Conservation (phyloP, 2,113 vertebrate species). For the Odocoileus hemionus region DNA sequence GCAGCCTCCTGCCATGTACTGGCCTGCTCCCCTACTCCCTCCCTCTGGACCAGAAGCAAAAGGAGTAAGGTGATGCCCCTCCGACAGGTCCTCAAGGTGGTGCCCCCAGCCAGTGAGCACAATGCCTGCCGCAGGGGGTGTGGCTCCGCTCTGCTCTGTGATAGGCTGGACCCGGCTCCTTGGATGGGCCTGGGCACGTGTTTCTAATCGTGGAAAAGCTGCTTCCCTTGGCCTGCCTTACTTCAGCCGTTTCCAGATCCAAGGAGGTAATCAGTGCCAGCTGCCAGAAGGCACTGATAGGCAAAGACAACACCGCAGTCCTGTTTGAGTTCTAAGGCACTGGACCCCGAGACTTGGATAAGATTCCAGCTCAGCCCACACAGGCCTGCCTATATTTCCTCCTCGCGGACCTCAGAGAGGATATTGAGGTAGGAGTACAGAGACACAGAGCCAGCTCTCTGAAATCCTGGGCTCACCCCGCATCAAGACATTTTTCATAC, state of each 20-base stretch:
- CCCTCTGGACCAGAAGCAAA: background rate
- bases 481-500: background rate
- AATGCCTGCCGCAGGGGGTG: background rate
- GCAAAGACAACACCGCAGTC: conserved; percentile 35
- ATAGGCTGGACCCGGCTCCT: conserved; percentile 14
- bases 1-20: background rate
- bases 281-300: conserved; percentile 45
- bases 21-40: background rate
- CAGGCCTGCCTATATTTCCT: background rate
- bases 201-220: conserved; percentile 59
- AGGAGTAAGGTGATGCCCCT: background rate
- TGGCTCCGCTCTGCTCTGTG: background rate
- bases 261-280: background rate
- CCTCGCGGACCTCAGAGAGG: background rate
- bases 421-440: no score
- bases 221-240: background rate
- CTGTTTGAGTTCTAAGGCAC: background rate
- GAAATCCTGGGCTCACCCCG: background rate
- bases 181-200: conserved; percentile 44
- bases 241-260: background rate
- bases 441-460: background rate
- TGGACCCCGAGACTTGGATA: background rate
- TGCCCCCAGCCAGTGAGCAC: background rate
- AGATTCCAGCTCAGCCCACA: background rate
- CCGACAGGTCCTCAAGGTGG: background rate